phyloP scores from a whole-genome alignment of 2,888 invertebrate genomes.

The Tuta absoluta region DNA sequence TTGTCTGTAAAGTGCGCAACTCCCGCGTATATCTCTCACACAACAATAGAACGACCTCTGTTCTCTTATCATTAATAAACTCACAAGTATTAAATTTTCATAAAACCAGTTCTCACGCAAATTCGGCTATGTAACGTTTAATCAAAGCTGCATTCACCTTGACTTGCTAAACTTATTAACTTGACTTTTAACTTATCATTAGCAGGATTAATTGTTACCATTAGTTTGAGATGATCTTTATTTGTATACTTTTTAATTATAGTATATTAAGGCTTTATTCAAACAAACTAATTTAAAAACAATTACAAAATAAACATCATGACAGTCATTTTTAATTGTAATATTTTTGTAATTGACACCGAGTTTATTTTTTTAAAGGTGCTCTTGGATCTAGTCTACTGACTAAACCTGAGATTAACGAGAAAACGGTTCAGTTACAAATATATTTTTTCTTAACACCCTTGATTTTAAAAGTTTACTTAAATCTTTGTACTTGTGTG shows the following conservation, averaged over 20 bases:
- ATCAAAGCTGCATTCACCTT: constrained; percentile 52
- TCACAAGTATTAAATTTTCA: constrained; percentile 60
- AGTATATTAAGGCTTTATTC: too few relatives aligned
- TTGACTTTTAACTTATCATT: constrained; percentile 13
- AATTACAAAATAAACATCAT: too few relatives aligned
- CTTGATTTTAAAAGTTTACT: too few relatives aligned
- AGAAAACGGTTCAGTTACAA: too few relatives aligned
- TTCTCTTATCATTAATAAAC: constrained; percentile 62
- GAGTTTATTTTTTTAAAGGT: too few relatives aligned
- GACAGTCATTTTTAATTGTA: not conserved
- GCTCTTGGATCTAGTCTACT: too few relatives aligned
- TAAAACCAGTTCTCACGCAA: constrained; percentile 68
- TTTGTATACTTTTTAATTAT: not conserved
- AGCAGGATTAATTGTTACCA: not conserved
- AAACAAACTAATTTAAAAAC: too few relatives aligned
- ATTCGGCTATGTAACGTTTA: constrained; percentile 50
- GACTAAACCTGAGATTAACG: too few relatives aligned
- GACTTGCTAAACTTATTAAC: constrained; percentile 37
- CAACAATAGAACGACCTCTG: constrained; percentile 68
- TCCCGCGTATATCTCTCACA: constrained; percentile 49
- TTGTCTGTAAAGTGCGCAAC: constrained; percentile 58
- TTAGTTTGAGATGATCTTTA: not conserved
- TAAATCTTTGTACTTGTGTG: too few relatives aligned
- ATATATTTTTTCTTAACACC: too few relatives aligned
- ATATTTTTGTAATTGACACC: too few relatives aligned